These are phyloP conservation scores for Trisateles emortualis DNA, from an alignment of 2,888 invertebrate species.

Conservation along the genomic window DNA sequence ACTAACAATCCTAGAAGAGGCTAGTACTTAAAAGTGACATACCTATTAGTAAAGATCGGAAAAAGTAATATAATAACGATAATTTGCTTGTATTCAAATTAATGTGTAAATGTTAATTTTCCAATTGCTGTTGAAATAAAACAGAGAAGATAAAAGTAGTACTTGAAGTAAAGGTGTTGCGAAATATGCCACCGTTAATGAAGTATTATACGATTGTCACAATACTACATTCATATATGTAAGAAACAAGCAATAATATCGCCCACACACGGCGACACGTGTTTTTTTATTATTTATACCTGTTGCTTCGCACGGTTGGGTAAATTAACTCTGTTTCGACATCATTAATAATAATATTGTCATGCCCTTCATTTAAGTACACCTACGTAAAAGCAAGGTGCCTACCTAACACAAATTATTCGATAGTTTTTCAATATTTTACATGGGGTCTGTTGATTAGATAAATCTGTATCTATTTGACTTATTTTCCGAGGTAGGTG, in stretches of 20 bases:
- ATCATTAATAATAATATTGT: conserved; percentile 23
- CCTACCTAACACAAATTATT: too few species aligned
- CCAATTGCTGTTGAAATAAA: not conserved
- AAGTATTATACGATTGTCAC: not conserved
- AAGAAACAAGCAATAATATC: conserved; percentile 28
- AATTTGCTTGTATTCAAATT: too few species aligned
- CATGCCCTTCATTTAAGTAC: conserved; percentile 12
- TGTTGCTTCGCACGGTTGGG: conserved; percentile 45
- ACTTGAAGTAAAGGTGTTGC: not conserved
- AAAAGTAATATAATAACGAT: too few species aligned
- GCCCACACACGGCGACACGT: conserved; percentile 40
- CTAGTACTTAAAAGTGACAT: too few species aligned
- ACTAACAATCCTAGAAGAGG: too few species aligned
- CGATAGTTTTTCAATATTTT: too few species aligned
- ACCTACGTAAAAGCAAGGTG: not conserved
- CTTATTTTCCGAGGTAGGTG: too few species aligned
- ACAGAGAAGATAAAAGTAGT: not conserved
- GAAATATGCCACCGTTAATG: not conserved
- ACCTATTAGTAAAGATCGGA: too few species aligned
- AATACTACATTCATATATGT: conserved; percentile 15
- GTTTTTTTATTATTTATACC: conserved; percentile 43
- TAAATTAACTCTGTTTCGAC: conserved; percentile 35
- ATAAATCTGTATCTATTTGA: too few species aligned
- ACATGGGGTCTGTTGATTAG: too few species aligned
- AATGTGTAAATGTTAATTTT: too few species aligned